phyloP scores from a whole-genome alignment of 1,140 invertebrate genomes.

The Acarapis woodi region DNA sequence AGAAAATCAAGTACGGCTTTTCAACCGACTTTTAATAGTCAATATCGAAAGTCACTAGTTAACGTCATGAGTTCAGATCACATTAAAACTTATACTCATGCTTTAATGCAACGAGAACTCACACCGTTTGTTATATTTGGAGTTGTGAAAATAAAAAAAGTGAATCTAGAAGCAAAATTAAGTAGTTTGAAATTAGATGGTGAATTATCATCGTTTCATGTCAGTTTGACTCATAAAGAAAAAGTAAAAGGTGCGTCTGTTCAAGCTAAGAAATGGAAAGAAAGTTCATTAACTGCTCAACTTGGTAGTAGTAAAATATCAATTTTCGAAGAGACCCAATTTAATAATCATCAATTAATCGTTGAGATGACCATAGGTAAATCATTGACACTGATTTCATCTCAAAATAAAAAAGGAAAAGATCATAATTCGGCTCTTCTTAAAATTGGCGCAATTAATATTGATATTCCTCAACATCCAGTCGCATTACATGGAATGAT shows the following conservation, averaged over 20 bases:
- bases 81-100: conserved; percentile 13
- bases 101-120: conserved; percentile 20
- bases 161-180: conserved; percentile 53
- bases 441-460: conserved; percentile 55
- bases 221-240: conserved; percentile 33
- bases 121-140: conserved; percentile 43
- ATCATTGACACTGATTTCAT: conserved; percentile 65
- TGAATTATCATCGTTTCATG: conserved; percentile 52
- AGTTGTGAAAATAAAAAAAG: conserved; percentile 56
- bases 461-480: conserved; percentile 87
- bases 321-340: conserved; percentile 49
- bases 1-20: conserved; percentile 9
- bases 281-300: conserved; percentile 63
- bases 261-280: conserved; percentile 26
- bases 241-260: conserved; percentile 29
- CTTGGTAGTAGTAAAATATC: conserved; percentile 72
- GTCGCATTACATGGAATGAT: conserved; percentile 88
- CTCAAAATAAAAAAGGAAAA: conserved; percentile 16
- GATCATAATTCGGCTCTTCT: conserved; percentile 47
- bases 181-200: conserved; percentile 74
- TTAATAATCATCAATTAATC: conserved; percentile 51
- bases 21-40: conserved; percentile 9
- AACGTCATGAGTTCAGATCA: conserved; percentile 9
- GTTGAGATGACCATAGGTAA: conserved; percentile 72
- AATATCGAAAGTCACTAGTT: conserved; percentile 2